Conservation (phyloP, 2,797 vertebrate species). For the Rhadinocentrus ornatus region DNA sequence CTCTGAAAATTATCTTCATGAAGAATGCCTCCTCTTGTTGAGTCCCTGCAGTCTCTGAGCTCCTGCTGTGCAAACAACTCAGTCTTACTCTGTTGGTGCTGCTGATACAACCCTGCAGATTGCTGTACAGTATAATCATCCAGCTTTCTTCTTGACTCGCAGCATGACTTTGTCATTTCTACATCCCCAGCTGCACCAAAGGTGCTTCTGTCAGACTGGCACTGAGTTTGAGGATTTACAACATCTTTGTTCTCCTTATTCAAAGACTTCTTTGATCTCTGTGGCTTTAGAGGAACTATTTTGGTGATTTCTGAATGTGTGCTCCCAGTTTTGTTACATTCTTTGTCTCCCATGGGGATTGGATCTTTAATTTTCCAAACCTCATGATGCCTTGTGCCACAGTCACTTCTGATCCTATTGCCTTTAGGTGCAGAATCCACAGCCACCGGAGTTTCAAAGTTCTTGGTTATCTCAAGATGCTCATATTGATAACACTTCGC, state of each 20-base stretch:
- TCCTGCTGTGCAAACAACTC: slow-evolving; percentile 50
- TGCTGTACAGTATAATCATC: slow-evolving; percentile 29
- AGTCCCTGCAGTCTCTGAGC: slow-evolving; percentile 55
- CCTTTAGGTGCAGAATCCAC: slow-evolving; percentile 40
- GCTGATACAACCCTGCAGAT: slow-evolving; percentile 29
- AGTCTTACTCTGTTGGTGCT: slow-evolving; percentile 41
- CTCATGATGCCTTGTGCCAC: slow-evolving; percentile 35
- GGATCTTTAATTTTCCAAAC: slow-evolving; percentile 56
- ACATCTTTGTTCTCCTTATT: slow-evolving; percentile 75
- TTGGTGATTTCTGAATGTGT: slow-evolving; percentile 70
- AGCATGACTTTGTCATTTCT: slow-evolving; percentile 50
- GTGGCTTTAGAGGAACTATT: slow-evolving; percentile 83
- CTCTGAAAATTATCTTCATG: slow-evolving; percentile 60
- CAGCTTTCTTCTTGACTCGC: slow-evolving; percentile 50
- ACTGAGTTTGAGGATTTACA: slow-evolving; percentile 52
- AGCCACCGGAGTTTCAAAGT: slow-evolving; percentile 29
- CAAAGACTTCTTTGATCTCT: slow-evolving; percentile 84
- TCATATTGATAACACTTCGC: slow-evolving; percentile 45
- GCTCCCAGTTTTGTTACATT: slow-evolving; percentile 57
- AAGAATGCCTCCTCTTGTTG: slow-evolving; percentile 40
- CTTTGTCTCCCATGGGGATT: slow-evolving; percentile 49
- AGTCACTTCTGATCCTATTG: slow-evolving; percentile 20
- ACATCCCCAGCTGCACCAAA: slow-evolving; percentile 38
- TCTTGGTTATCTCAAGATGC: slow-evolving; percentile 39
- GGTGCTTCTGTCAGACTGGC: slow-evolving; percentile 41